phyloP scores from a whole-genome alignment of 1,140 invertebrate species.

The Lamellibrachia luymesi region DNA sequence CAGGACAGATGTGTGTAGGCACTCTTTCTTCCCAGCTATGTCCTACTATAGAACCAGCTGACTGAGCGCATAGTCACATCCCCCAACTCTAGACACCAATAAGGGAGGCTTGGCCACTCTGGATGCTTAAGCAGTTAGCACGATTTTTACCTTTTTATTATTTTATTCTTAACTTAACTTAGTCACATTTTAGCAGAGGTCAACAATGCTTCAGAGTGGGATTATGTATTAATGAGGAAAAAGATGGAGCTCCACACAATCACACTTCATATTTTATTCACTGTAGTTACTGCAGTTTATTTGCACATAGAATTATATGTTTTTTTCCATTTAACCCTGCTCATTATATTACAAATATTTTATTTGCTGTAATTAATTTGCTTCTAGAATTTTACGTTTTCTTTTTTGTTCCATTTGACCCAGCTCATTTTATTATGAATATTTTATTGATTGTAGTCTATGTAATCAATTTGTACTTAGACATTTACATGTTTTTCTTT shows the following conservation, averaged over 20 bases:
- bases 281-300: neutral
- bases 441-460: neutral
- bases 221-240: too few species aligned
- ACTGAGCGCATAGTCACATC: too few species aligned
- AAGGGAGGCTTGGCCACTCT: too few species aligned
- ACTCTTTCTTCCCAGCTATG: too few species aligned
- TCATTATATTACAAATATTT: neutral
- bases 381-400: neutral
- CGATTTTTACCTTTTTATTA: too few species aligned
- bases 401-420: neutral
- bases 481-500: neutral
- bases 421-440: neutral
- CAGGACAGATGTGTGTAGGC: too few species aligned
- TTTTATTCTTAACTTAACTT: too few species aligned
- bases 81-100: too few species aligned
- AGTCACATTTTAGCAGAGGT: too few species aligned
- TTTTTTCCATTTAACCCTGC: neutral
- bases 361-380: neutral
- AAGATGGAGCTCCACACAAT: neutral
- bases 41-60: too few species aligned
- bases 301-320: neutral
- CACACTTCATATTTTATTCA: neutral
- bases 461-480: neutral
- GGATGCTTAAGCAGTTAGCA: too few species aligned
- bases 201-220: too few species aligned